Evolutionary conservation across 2,797 vertebrate genomes (phyloP).

Genomic region (Clarias laeviceps): DNA sequence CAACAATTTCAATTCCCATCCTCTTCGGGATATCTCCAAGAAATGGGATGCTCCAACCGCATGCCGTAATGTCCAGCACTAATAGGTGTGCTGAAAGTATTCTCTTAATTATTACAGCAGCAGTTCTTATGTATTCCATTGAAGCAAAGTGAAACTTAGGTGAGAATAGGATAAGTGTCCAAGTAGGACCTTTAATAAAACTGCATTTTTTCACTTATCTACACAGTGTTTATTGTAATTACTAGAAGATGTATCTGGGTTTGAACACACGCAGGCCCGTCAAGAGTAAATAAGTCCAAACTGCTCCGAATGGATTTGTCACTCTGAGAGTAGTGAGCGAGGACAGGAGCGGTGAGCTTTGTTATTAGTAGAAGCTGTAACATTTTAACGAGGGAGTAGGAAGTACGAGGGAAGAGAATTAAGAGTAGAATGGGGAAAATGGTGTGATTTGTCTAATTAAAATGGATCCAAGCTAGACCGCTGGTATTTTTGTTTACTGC

Average conservation of each 20-base stretch:
- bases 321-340: conserved; percentile 16
- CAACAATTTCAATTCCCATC: not conserved
- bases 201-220: not conserved
- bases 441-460: conserved; percentile 64
- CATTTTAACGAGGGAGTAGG: conserved; percentile 28
- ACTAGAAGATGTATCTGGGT: conserved; percentile 14
- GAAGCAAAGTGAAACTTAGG: not conserved
- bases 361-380: conserved; percentile 42
- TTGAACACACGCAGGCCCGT: not conserved
- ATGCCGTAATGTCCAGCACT: not conserved
- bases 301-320: conserved; percentile 27
- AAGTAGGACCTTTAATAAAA: not conserved
- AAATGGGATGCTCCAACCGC: not conserved
- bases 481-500: conserved; percentile 64
- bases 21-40: not conserved
- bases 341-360: conserved; percentile 8
- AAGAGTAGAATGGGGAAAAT: conserved; percentile 45
- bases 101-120: not conserved
- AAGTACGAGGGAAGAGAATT: conserved; percentile 33
- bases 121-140: not conserved
- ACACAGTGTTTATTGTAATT: not conserved
- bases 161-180: too few relatives aligned
- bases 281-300: conserved; percentile 19
- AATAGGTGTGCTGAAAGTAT: not conserved
- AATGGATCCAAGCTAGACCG: conserved; percentile 57